Percentiles rank a stretch among this genome's conserved stretches.
phyloP scores from a whole-genome alignment of 2,113 vertebrate genomes.

The Eurypyga helias region DNA sequence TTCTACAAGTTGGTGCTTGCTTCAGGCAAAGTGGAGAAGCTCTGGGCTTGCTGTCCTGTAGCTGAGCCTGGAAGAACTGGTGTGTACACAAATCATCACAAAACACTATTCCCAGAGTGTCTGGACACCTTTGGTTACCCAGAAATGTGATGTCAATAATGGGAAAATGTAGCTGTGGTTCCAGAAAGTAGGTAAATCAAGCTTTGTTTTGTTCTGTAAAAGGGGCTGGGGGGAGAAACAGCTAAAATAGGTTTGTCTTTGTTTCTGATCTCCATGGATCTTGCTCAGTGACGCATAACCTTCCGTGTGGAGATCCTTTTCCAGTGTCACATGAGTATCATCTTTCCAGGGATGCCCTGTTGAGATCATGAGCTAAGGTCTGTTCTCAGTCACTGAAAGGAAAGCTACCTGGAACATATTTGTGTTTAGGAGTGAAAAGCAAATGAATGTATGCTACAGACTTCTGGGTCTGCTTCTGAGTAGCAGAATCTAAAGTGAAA shows the following conservation, averaged over 20 bases:
- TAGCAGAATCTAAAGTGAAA: not conserved
- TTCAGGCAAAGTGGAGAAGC: not conserved
- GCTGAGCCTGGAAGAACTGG: not conserved
- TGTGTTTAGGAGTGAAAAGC: not conserved
- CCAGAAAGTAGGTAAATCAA: not conserved
- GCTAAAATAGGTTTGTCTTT: not conserved
- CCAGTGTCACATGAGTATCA: not conserved
- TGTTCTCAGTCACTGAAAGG: not conserved
- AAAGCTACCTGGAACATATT: not conserved
- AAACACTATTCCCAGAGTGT: not conserved
- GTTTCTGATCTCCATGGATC: not conserved
- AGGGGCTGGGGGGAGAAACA: not conserved
- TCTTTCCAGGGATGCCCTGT: not conserved
- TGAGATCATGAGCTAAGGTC: not conserved
- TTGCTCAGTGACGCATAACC: not conserved
- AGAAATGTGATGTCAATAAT: not conserved
- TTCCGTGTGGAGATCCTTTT: not conserved
- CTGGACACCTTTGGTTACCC: not conserved
- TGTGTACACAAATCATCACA: too few species aligned
- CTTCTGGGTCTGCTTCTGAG: not conserved
- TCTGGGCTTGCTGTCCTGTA: not conserved
- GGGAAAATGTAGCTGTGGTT: not conserved
- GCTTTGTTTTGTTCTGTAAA: not conserved
- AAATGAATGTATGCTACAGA: not conserved
- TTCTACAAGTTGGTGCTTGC: not conserved